Conservation (phyloP, 2,797 vertebrate genomes). For the Salmo trutta region DNA sequence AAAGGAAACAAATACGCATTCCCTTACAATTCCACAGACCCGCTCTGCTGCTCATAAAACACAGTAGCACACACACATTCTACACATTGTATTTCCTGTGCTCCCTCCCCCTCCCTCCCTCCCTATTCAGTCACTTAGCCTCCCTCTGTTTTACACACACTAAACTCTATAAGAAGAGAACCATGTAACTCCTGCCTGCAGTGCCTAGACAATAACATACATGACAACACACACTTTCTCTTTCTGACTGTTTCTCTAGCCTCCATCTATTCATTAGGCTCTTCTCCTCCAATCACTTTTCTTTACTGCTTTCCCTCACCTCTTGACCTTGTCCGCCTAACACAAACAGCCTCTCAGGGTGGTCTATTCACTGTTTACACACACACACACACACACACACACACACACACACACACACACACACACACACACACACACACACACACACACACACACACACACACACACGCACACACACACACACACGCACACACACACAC, state of each 20-base stretch:
- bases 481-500: slow-evolving; percentile 12
- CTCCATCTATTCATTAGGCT: neutral
- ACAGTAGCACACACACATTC: slow-evolving; percentile 19
- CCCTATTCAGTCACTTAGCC: slow-evolving; percentile 54
- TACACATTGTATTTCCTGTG: slow-evolving; percentile 5
- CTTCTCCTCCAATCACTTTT: neutral
- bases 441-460: neutral
- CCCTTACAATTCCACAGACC: neutral
- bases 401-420: slow-evolving; percentile 22
- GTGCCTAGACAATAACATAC: slow-evolving; percentile 24
- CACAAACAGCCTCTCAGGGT: neutral
- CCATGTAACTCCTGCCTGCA: slow-evolving; percentile 22
- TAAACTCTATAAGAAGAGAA: slow-evolving; percentile 37
- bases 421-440: slow-evolving; percentile 12
- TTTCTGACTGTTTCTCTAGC: slow-evolving; percentile 2
- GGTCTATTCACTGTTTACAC: slow-evolving; percentile 5
- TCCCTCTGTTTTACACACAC: slow-evolving; percentile 59
- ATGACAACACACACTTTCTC: slow-evolving; percentile 41
- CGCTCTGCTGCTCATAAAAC: neutral
- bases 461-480: neutral
- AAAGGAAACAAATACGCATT: neutral
- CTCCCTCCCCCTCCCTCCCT: slow-evolving; percentile 4
- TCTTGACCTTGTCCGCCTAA: slow-evolving; percentile 11
- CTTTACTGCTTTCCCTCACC: slow-evolving; percentile 3
- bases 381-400: slow-evolving; percentile 19